Evolutionary conservation across 2,113 vertebrate species (phyloP), one percentile per base, ranked within the genome.

Genomic region (Syrrhaptes paradoxus): DNA sequence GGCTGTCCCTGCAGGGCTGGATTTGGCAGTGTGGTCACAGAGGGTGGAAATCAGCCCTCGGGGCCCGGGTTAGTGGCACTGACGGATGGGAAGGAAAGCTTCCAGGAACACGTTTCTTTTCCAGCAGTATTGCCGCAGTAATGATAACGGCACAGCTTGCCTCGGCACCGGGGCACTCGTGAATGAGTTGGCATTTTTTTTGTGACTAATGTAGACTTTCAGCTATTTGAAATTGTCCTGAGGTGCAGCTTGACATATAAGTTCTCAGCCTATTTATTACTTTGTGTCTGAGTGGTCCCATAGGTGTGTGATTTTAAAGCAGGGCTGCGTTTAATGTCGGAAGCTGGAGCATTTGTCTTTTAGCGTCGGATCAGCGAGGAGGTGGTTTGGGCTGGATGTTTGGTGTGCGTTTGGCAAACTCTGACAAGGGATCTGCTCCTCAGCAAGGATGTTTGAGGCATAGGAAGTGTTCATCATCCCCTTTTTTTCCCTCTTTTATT

Each of bases 171-270:
- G n/a, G 76, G 80, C 66, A 4, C 59, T 94, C 72, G 9, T 79
- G 74, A 91, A 86, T 95, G 83, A 97, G 91, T 84, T 97, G 92
- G 83, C 74, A 19, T 63, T 96, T 88, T 65, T 49, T 51, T 13
- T 32, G 80, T 86, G 85, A 94, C 72, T 92, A 59, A 91, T 67
- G 77, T 86, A 85, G 93, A 74, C 74, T 96, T 96, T 83, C 65
- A 94, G 67, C 57, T 67, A 18, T 96, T 92, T 94, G 87, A 90
- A 93, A 85, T 85, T 65, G 70, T 93, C 91, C 95, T 94, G 83
- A 73, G 87, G 78, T 89, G 80, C 74, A 90, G 46, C 73, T 87
- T 93, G 74, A 91, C 74, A 71, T 79, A 46, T 17, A 83, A 87
- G 83, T 66, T 96, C 81, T 48, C 5, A 3, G 34, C 77, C 76